Conservation (phyloP, 2,797 vertebrate species). For the Myotis pilosus region DNA sequence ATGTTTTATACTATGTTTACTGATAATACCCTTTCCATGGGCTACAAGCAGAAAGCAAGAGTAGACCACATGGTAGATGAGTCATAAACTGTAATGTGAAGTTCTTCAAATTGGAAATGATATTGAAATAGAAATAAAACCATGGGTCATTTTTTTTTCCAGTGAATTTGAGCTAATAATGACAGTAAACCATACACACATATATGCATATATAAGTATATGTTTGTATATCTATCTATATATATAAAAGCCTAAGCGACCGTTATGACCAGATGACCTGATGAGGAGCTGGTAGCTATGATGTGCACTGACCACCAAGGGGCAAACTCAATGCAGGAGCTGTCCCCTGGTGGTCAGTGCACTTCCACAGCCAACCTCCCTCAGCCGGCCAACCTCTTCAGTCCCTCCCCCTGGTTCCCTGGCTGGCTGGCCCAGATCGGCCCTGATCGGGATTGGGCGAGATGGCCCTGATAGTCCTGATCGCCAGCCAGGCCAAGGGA, state of each 20-base stretch:
- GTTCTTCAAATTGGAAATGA: not conserved
- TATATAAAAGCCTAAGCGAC: not conserved
- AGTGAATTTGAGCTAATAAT: not conserved
- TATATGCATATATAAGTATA: not conserved
- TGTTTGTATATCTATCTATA: not conserved
- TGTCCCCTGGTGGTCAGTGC: no score
- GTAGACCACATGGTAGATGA: not conserved
- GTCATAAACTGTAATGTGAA: constrained; percentile 7
- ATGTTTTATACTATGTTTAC: not conserved
- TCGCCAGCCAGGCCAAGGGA: no score
- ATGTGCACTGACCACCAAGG: no score
- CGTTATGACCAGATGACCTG: no score
- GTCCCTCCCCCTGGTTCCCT: no score
- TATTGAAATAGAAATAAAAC: not conserved
- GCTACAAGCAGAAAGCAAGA: not conserved
- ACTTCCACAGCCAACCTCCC: no score
- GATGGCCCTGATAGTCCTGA: no score
- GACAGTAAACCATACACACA: not conserved
- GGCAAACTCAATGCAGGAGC: no score
- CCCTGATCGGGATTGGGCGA: no score
- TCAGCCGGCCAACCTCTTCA: no score
- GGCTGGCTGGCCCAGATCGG: no score
- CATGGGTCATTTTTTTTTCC: not conserved
- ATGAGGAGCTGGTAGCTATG: no score
- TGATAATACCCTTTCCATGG: not conserved